These are phyloP conservation scores for Butorides virescens DNA, from an alignment of 2,113 vertebrate species.

Conservation along the genomic window DNA sequence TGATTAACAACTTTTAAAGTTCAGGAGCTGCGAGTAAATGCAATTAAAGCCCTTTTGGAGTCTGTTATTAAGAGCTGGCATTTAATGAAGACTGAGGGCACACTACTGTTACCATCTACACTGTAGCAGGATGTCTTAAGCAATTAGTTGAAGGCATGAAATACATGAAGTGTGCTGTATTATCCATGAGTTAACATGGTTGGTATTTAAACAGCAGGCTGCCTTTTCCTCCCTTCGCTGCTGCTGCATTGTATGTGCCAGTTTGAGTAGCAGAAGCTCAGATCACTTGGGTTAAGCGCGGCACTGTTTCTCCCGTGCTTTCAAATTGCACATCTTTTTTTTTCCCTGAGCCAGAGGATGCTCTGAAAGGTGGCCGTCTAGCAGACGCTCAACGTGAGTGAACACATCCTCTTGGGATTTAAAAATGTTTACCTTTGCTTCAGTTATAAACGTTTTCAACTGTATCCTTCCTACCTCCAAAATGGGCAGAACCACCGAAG, in stretches of 20 bases:
- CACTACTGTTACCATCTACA: conserved; percentile 70
- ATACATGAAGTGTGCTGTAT: conserved; percentile 63
- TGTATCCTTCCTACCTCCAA: background rate
- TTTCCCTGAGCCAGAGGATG: background rate
- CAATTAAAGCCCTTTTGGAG: conserved; percentile 86
- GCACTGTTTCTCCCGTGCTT: background rate
- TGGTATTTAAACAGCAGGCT: conserved; percentile 69
- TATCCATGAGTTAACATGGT: conserved; percentile 56
- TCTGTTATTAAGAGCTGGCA: conserved; percentile 87
- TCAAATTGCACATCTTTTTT: background rate
- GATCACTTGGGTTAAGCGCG: background rate
- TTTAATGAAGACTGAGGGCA: conserved; percentile 85
- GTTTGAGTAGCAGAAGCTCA: background rate
- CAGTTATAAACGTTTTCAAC: background rate
- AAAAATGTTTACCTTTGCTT: background rate
- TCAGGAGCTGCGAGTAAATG: conserved; percentile 86
- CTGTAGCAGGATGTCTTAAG: conserved; percentile 79
- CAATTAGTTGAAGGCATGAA: conserved; percentile 79
- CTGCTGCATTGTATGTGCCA: background rate
- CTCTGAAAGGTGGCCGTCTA: background rate
- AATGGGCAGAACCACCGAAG: background rate
- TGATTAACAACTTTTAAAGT: conserved; percentile 88
- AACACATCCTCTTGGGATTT: background rate
- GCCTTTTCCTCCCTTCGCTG: background rate
- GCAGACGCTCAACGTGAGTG: rapidly evolving